phyloP scores from a whole-genome alignment of 2,888 invertebrate genomes.

The Lepetodrilus schrolli region DNA sequence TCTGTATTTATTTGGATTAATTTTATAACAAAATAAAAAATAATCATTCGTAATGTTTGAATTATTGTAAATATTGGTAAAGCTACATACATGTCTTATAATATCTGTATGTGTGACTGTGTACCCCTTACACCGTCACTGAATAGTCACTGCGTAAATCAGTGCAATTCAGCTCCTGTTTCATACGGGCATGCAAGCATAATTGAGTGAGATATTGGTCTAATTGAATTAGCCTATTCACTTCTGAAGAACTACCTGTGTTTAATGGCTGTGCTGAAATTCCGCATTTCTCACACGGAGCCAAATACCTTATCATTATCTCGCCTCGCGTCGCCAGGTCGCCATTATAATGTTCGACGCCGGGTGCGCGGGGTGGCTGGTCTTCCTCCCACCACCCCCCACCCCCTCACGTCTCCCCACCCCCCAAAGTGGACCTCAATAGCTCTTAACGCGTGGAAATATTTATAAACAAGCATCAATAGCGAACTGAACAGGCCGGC shows the following conservation, averaged over 20 bases:
- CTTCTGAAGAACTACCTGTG: background rate
- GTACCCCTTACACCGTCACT: too few relatives aligned
- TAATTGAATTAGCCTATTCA: constrained; percentile 5
- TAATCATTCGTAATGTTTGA: too few relatives aligned
- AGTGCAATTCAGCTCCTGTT: background rate
- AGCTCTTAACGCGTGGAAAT: constrained; percentile 1
- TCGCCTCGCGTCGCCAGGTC: background rate
- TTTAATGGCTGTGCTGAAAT: background rate
- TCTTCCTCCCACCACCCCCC: too few relatives aligned
- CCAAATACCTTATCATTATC: constrained; percentile 6
- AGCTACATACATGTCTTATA: too few relatives aligned
- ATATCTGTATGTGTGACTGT: too few relatives aligned
- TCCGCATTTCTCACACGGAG: background rate
- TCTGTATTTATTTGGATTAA: too few relatives aligned
- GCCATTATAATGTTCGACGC: constrained; percentile 1
- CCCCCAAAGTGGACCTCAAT: constrained; percentile 1
- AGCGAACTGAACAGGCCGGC: background rate
- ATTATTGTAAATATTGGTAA: too few relatives aligned
- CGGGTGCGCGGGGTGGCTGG: too few relatives aligned
- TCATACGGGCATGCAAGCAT: background rate
- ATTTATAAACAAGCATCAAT: constrained; percentile 15
- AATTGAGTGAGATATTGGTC: background rate
- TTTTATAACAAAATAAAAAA: too few relatives aligned
- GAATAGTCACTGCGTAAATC: background rate
- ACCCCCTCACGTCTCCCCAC: too few relatives aligned